phyloP scores from a whole-genome alignment of 2,113 vertebrate genomes.

The Heliornis fulica region DNA sequence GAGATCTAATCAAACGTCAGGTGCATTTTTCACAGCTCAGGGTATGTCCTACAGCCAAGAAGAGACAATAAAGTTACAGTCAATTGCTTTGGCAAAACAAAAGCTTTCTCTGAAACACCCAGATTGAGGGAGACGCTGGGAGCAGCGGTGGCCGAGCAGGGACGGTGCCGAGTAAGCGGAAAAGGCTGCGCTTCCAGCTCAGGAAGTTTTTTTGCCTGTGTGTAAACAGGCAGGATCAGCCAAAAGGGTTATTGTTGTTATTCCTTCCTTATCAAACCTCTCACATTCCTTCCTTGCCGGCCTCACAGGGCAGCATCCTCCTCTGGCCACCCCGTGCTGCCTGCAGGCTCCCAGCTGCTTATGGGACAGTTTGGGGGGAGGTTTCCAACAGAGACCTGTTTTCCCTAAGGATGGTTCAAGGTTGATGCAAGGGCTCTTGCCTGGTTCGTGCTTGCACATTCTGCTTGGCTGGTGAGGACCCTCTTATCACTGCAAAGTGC shows the following conservation, averaged over 20 bases:
- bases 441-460: fast-evolving
- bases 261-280: conserved; percentile 61
- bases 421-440: background rate
- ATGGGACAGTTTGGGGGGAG: fast-evolving
- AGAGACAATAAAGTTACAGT: background rate
- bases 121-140: background rate
- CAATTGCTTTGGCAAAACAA: conserved; percentile 7
- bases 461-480: background rate
- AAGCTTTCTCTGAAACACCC: background rate
- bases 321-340: background rate
- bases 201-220: conserved; percentile 56
- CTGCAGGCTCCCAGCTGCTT: background rate
- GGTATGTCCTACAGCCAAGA: background rate
- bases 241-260: background rate
- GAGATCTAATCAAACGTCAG: background rate
- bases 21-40: background rate
- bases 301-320: background rate
- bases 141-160: background rate
- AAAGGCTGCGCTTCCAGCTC: background rate
- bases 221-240: conserved; percentile 19
- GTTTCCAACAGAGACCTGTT: background rate
- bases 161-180: background rate
- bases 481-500: fast-evolving
- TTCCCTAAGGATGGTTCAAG: fast-evolving
- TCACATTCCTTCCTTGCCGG: conserved; percentile 15